A percentile compares a stretch with the other conserved stretches of the same genome.
Conservation (phyloP, 2,888 invertebrate genomes). For the Temnothorax rugatulus region DNA sequence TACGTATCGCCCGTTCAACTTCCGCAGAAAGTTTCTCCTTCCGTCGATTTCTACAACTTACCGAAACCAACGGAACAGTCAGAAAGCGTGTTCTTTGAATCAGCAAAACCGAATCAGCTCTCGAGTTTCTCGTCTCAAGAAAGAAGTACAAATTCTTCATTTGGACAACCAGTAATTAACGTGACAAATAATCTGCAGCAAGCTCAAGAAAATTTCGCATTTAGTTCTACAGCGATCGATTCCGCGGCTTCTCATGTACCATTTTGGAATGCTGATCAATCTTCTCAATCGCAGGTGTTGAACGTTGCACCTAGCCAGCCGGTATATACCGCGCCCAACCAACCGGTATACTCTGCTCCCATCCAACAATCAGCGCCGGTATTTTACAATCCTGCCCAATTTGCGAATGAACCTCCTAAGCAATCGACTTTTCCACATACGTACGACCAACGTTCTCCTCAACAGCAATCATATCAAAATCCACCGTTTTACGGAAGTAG, state of each 20-base stretch:
- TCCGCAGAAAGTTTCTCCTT: not conserved
- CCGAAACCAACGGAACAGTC: conserved; percentile 27
- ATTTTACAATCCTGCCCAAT: conserved; percentile 79
- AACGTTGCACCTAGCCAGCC: conserved; percentile 23
- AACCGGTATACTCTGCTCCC: conserved; percentile 3
- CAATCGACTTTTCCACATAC: conserved; percentile 6
- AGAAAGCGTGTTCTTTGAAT: conserved; percentile 54
- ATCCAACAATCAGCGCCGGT: conserved; percentile 60
- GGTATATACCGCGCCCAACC: not conserved
- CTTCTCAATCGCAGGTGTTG: not conserved
- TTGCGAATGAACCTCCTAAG: conserved; percentile 57
- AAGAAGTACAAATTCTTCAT: not conserved
- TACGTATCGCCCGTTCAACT: not conserved
- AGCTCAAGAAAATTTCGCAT: not conserved
- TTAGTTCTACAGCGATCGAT: conserved; percentile 4
- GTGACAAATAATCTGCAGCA: conserved; percentile 25
- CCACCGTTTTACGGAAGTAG: conserved; percentile 50
- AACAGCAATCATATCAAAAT: conserved; percentile 55
- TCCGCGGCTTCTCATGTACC: not conserved
- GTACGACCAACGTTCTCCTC: conserved; percentile 22
- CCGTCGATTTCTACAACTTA: not conserved
- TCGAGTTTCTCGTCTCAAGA: conserved; percentile 27
- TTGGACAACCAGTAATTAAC: not conserved
- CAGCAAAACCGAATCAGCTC: conserved; percentile 1
- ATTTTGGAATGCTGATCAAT: conserved; percentile 49